phyloP scores from a whole-genome alignment of 2,113 vertebrate genomes.

The Chloropsis cyanopogon region DNA sequence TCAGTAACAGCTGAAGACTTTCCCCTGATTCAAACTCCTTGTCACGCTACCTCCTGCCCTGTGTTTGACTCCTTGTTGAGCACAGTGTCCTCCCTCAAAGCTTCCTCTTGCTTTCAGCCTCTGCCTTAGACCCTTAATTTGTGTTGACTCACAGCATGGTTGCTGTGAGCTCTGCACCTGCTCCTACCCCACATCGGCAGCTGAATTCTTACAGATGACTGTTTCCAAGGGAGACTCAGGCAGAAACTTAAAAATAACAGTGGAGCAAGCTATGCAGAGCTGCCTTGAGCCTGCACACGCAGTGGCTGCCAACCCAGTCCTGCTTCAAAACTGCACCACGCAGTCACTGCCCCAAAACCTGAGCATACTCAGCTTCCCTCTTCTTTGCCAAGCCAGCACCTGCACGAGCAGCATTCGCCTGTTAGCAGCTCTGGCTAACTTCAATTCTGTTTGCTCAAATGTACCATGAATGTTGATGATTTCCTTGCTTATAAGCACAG shows the following conservation, averaged over 20 bases:
- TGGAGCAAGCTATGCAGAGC: not conserved
- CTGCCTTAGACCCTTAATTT: not conserved
- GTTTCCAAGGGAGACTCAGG: not conserved
- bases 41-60: not conserved
- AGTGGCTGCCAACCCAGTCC: not conserved
- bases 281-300: not conserved
- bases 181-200: not conserved
- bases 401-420: not conserved
- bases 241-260: constrained; percentile 7
- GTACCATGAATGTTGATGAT: not conserved
- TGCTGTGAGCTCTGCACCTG: not conserved
- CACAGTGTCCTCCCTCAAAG: not conserved
- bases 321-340: not conserved
- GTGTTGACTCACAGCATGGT: not conserved
- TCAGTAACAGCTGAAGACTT: not conserved
- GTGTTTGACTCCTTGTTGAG: not conserved
- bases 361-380: not conserved
- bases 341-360: not conserved
- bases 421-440: not conserved
- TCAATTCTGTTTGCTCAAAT: not conserved
- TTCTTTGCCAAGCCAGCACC: not conserved
- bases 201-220: not conserved
- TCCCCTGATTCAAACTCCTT: not conserved
- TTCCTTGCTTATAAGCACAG: not conserved
- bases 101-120: not conserved